These are phyloP conservation scores for Lamprotornis superbus DNA, from an alignment of 2,113 vertebrate genomes.

Conservation along the genomic window DNA sequence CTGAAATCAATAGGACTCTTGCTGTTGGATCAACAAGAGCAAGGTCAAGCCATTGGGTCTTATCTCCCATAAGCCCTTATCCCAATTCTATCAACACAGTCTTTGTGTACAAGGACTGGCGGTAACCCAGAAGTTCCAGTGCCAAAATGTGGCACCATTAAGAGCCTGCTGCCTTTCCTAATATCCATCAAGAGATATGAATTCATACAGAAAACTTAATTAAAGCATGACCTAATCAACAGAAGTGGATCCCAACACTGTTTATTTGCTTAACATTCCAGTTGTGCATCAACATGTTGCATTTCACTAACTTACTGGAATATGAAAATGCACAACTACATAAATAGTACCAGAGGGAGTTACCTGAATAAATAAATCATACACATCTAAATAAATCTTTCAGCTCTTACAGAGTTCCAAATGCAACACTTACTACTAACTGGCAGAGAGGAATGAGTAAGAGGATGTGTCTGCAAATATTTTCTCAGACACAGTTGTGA, in stretches of 20 bases:
- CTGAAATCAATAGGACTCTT: neutral
- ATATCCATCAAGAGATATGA: neutral
- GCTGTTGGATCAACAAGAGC: slow-evolving; percentile 9
- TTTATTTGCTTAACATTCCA: neutral
- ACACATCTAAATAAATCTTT: slow-evolving; percentile 21
- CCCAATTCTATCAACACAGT: neutral
- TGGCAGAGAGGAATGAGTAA: slow-evolving; percentile 11
- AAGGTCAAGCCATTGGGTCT: slow-evolving; percentile 29
- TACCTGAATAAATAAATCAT: slow-evolving; percentile 25
- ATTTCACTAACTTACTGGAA: neutral
- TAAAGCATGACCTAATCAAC: neutral
- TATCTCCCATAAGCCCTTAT: slow-evolving; percentile 13
- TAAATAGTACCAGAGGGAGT: neutral
- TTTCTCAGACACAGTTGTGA: neutral
- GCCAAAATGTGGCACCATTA: neutral
- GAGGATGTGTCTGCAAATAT: neutral
- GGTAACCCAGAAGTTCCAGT: neutral
- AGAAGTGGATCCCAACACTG: neutral
- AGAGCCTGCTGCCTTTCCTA: neutral
- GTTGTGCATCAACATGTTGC: neutral
- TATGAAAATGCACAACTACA: neutral
- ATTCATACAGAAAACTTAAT: neutral
- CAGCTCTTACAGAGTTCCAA: neutral
- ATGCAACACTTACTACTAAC: neutral
- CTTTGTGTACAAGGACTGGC: slow-evolving; percentile 43